phyloP scores from a whole-genome alignment of 2,797 vertebrate species.

The Esox masquinongy region DNA sequence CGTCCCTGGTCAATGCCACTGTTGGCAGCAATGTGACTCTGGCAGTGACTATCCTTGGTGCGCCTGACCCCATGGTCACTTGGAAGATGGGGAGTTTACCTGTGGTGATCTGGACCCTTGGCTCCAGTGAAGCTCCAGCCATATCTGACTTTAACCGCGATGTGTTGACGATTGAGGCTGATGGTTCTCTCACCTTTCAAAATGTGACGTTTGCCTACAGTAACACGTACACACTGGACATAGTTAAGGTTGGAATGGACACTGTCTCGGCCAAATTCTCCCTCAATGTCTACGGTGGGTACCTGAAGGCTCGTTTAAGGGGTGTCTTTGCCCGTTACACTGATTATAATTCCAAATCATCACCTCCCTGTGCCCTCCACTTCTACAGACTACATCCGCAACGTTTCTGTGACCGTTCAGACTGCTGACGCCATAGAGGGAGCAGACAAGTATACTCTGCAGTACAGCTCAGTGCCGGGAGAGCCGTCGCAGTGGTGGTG shows the following conservation, averaged over 20 bases:
- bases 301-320: background rate
- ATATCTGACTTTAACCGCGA: background rate
- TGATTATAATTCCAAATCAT: background rate
- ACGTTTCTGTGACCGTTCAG: slow-evolving; percentile 36
- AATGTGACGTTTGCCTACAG: slow-evolving; percentile 46
- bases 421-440: slow-evolving; percentile 57
- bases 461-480: slow-evolving; percentile 63
- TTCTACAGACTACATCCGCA: slow-evolving; percentile 59
- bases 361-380: background rate
- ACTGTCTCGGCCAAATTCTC: slow-evolving; percentile 37
- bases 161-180: slow-evolving; percentile 46
- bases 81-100: slow-evolving; percentile 55
- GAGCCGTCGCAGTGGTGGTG: slow-evolving; percentile 65
- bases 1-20: slow-evolving; percentile 28
- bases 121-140: slow-evolving; percentile 6
- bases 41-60: slow-evolving; percentile 54
- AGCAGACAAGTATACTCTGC: slow-evolving; percentile 49
- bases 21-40: slow-evolving; percentile 66
- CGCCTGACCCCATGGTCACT: slow-evolving; percentile 42
- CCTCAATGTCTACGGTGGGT: slow-evolving; percentile 72
- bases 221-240: slow-evolving; percentile 55
- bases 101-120: slow-evolving; percentile 63
- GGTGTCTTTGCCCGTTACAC: background rate
- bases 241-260: slow-evolving; percentile 56
- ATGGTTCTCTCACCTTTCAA: slow-evolving; percentile 67